Evolutionary conservation across 2,113 vertebrate genomes (phyloP), one percentile per base, ranked within the genome.

Genomic region (Rhabdornis inornatus): DNA sequence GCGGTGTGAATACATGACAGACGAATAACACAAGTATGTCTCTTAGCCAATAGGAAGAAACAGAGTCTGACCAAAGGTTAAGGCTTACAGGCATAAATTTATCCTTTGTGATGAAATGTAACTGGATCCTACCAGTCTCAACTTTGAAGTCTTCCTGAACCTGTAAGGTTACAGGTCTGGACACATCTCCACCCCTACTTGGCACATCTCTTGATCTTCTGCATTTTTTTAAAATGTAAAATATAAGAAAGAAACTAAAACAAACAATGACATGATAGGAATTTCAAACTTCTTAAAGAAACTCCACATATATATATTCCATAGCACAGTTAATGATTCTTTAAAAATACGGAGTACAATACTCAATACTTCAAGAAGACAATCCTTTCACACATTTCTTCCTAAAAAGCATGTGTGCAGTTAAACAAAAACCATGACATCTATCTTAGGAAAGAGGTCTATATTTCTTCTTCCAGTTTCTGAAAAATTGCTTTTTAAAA

Each of bases 91-190:
- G 96, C 97, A 97, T 96, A 96, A 96, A 98, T 97, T 95, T 94
- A 83, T 95, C 91, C 92, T 97, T 94, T 97, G 92, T 71, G 66
- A 90, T 60, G 89, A 96, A 97, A 96, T 93, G 97, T 97, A 98
- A 98, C 90, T 85, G 75, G 94, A 98, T 95, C 96, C 92, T 24
- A 89, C 94, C 78, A 96, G 95, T 97, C 97, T 97, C 96, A 89
- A 95, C 97, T 98, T 97, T 97, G 97, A 98, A 98, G 96, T 96
- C 93, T 96, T 97, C 94, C 94, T 96, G 93, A 96, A 95, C 89
- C 82, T 97, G 92, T 90, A 93, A 94, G 82, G 85, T 96, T 97
- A 95, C 97, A 95, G 89, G 96, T 95, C 95, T 95, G 92, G 97
- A 96, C 95, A 95, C 39, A 97, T 93, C 95, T 90, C 91, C 83